Evolutionary conservation across 1,140 invertebrate genomes (phyloP).

Genomic region (Metaphire vulgaris): DNA sequence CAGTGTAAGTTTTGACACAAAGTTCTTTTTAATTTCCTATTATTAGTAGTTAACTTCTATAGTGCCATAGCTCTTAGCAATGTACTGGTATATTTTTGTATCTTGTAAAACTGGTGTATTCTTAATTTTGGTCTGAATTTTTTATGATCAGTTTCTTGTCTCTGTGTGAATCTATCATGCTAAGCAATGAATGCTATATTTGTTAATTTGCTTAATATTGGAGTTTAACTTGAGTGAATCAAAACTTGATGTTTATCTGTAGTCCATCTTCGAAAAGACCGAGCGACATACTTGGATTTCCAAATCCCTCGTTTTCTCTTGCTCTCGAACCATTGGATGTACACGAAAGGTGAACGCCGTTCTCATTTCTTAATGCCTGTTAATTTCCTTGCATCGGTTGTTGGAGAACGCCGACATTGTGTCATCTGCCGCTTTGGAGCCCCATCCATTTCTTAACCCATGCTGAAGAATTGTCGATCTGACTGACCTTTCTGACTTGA

Average conservation of each 20-base stretch:
- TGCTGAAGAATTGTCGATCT: neutral
- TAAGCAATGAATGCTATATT: neutral
- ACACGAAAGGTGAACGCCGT: too few species aligned
- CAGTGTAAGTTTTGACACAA: neutral
- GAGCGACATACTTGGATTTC: neutral
- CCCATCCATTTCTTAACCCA: too few species aligned
- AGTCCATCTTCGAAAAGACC: neutral
- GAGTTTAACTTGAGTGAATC: neutral
- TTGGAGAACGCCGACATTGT: neutral
- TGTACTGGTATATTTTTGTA: neutral
- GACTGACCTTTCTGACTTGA: neutral
- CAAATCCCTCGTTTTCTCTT: neutral
- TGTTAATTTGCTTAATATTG: neutral
- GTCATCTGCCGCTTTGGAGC: too few species aligned
- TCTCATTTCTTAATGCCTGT: neutral
- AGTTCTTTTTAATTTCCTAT: neutral
- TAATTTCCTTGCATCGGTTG: neutral
- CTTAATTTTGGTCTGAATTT: neutral
- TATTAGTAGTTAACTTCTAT: neutral
- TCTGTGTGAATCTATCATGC: neutral
- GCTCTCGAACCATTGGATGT: too few species aligned
- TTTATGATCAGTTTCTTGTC: neutral
- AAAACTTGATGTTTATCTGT: neutral
- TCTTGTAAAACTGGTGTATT: too few species aligned
- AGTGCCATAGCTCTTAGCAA: neutral